A percentile compares a stretch with the other conserved stretches of the same genome.
Conservation (phyloP, 2,113 vertebrate genomes). For the Vulpes vulpes region DNA sequence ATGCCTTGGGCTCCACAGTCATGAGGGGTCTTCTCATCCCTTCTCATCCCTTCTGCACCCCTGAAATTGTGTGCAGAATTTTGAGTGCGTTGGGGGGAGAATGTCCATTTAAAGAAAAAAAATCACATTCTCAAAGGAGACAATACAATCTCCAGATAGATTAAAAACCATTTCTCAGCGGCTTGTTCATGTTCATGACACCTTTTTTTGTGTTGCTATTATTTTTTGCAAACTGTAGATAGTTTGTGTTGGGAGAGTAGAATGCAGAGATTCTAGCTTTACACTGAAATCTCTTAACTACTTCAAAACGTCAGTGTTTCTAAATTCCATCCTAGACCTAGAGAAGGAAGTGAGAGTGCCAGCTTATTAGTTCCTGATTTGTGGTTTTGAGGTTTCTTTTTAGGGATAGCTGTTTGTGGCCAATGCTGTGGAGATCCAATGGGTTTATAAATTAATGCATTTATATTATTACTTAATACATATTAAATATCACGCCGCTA, state of each 20-base stretch:
- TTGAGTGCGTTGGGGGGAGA: not conserved
- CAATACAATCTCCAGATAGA: not conserved
- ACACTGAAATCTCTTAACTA: constrained; percentile 58
- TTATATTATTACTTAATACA: constrained; percentile 24
- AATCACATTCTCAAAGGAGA: not conserved
- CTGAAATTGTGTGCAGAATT: constrained; percentile 6
- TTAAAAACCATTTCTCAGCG: not conserved
- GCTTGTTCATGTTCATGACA: constrained; percentile 30
- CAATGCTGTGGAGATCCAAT: not conserved
- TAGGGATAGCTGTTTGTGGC: constrained; percentile 43
- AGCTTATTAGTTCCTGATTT: constrained; percentile 69
- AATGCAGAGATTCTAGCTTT: constrained; percentile 68
- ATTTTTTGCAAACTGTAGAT: constrained; percentile 55
- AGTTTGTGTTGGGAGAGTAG: constrained; percentile 13
- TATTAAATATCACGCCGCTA: not conserved
- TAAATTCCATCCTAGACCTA: constrained; percentile 54
- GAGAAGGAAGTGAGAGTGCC: constrained; percentile 71
- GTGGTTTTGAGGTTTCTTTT: constrained; percentile 81
- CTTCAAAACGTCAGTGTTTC: constrained; percentile 59
- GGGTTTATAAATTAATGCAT: constrained; percentile 38
- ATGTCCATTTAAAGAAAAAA: not conserved
- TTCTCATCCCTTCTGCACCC: no score
- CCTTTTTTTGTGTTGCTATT: not conserved
- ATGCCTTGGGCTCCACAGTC: not conserved
- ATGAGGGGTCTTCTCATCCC: not conserved